phyloP scores from a whole-genome alignment of 2,113 vertebrate species.

The Anoplopoma fimbria region DNA sequence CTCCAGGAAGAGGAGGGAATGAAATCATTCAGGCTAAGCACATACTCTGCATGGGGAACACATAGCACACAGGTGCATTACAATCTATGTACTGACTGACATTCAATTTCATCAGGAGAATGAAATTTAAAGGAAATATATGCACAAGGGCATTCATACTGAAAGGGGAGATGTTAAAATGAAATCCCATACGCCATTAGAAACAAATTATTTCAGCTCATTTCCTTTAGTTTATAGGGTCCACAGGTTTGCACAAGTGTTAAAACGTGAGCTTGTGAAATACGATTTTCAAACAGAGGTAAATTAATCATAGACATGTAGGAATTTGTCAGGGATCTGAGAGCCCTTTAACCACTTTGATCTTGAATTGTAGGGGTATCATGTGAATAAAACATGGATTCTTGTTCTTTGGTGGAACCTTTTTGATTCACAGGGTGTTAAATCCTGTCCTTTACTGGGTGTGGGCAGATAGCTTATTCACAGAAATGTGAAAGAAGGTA shows the following conservation, averaged over 20 bases:
- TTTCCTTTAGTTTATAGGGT: slow-evolving; percentile 44
- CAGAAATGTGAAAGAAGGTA: background rate
- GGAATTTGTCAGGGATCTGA: slow-evolving; percentile 56
- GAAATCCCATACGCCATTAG: slow-evolving; percentile 37
- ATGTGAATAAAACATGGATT: slow-evolving; percentile 60
- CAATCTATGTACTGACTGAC: slow-evolving; percentile 51
- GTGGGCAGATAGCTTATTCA: background rate
- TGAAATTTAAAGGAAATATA: slow-evolving; percentile 39
- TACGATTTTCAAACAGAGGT: slow-evolving; percentile 39
- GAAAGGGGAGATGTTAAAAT: slow-evolving; percentile 32
- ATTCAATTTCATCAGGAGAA: slow-evolving; percentile 55
- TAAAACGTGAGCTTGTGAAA: slow-evolving; percentile 49
- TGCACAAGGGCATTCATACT: slow-evolving; percentile 35
- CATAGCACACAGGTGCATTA: slow-evolving; percentile 12
- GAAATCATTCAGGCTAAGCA: slow-evolving; percentile 2
- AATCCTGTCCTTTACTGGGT: background rate
- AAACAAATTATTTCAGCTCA: slow-evolving; percentile 50
- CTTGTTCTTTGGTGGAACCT: slow-evolving; percentile 5
- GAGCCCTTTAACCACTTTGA: slow-evolving; percentile 55
- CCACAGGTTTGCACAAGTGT: slow-evolving; percentile 11
- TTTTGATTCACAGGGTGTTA: slow-evolving; percentile 18
- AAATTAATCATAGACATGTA: slow-evolving; percentile 61
- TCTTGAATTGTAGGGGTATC: slow-evolving; percentile 36
- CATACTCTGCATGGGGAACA: background rate
- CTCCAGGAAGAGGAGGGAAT: background rate